These are phyloP conservation scores for Uloborus plumipes DNA, from an alignment of 2,888 invertebrate species.

Conservation along the genomic window DNA sequence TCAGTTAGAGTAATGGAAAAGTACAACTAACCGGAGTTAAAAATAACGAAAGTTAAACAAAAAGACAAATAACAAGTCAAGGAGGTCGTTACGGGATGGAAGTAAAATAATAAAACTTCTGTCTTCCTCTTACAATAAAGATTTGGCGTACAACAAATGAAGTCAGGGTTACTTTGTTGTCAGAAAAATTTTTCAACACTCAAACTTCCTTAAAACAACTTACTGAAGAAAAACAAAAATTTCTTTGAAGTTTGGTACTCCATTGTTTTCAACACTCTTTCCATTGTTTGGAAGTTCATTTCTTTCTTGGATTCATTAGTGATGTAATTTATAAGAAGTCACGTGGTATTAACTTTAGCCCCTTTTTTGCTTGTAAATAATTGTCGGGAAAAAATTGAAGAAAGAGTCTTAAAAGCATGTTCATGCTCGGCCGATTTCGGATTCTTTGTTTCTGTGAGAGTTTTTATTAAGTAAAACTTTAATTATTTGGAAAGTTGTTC, in stretches of 20 bases:
- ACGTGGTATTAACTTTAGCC: conserved; percentile 8
- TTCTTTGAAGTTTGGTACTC: conserved; percentile 38
- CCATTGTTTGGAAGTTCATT: conserved; percentile 17
- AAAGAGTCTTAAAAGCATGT: too few species aligned
- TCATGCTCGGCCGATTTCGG: too few species aligned
- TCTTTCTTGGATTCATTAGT: conserved; percentile 43
- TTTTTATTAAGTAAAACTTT: too few species aligned
- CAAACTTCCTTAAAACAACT: conserved; percentile 51
- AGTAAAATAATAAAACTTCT: conserved; percentile 49
- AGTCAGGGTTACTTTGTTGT: conserved; percentile 48
- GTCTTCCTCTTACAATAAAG: conserved; percentile 32
- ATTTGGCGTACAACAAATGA: conserved; percentile 34
- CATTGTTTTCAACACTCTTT: conserved; percentile 27
- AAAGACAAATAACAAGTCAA: conserved; percentile 47
- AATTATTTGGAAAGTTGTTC: too few species aligned
- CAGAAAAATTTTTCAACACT: conserved; percentile 52
- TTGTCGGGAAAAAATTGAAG: too few species aligned
- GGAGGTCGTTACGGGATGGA: conserved; percentile 35
- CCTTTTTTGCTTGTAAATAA: conserved; percentile 10
- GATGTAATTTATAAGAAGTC: conserved; percentile 45
- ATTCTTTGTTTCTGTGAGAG: too few species aligned
- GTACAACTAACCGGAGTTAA: neutral
- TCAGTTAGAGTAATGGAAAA: neutral
- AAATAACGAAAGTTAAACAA: conserved; percentile 48
- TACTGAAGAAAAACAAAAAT: conserved; percentile 49